Conservation (phyloP, 1,140 invertebrate genomes). For the Cherax quadricarinatus region DNA sequence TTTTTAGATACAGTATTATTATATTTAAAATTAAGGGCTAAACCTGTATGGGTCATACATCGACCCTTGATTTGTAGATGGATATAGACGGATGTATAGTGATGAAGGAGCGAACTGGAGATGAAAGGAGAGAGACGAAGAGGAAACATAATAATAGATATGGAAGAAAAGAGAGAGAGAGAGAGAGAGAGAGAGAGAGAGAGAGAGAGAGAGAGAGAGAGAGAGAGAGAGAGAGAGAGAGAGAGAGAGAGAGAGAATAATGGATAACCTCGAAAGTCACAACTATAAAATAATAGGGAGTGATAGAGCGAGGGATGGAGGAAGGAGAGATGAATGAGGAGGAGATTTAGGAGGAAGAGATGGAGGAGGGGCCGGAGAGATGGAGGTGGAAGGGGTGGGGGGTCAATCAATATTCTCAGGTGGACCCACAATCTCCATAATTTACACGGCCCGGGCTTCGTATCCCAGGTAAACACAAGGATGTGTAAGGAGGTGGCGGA, state of each 20-base stretch:
- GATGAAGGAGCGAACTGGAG: neutral
- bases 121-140: neutral
- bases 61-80: too few relatives aligned
- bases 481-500: neutral
- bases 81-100: too few relatives aligned
- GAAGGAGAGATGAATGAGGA: neutral
- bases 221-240: constrained; percentile 5
- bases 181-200: neutral
- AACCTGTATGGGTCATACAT: too few relatives aligned
- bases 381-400: neutral
- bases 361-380: neutral
- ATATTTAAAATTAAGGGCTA: too few relatives aligned
- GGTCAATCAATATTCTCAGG: constrained; percentile 27
- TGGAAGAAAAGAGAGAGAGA: neutral
- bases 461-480: constrained; percentile 21
- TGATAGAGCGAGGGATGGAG: neutral
- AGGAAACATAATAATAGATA: neutral
- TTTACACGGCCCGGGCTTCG: constrained; percentile 13
- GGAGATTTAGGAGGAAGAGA: neutral
- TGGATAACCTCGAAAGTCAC: neutral
- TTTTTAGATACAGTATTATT: too few relatives aligned
- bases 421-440: constrained; percentile 19
- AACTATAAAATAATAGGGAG: neutral
- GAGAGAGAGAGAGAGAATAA: neutral
- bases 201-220: constrained; percentile 18